phyloP scores from a whole-genome alignment of 2,888 invertebrate species.

The Actias luna region DNA sequence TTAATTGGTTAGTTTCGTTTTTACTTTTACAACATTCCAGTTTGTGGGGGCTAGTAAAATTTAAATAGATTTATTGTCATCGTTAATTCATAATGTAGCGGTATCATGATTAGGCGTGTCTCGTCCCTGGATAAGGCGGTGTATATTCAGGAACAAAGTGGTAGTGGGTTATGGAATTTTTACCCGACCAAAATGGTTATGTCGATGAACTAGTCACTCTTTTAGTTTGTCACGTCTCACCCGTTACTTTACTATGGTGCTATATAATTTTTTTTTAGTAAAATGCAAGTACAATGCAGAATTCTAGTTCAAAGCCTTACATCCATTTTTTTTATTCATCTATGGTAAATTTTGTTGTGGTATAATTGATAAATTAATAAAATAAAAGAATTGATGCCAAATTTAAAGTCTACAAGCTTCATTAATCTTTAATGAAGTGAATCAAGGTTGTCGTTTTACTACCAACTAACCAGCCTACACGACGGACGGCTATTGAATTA shows the following conservation, averaged over 20 bases:
- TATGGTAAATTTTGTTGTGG: not conserved
- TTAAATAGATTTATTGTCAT: too few relatives aligned
- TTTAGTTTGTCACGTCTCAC: not conserved
- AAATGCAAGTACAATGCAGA: too few relatives aligned
- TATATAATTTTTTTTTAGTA: too few relatives aligned
- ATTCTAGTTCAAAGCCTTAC: too few relatives aligned
- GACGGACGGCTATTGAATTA: conserved; percentile 4
- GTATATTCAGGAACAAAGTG: not conserved
- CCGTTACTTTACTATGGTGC: too few relatives aligned
- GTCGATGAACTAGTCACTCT: not conserved
- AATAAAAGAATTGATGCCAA: not conserved
- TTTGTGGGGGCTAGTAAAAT: not conserved
- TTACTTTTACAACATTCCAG: not conserved
- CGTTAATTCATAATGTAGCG: too few relatives aligned
- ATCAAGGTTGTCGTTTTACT: conserved; percentile 7
- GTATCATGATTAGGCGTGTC: not conserved
- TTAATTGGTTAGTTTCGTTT: too few relatives aligned
- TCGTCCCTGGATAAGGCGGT: not conserved
- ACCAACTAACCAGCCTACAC: conserved; percentile 4
- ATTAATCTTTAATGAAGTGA: not conserved
- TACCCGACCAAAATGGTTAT: not conserved
- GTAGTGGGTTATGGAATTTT: not conserved
- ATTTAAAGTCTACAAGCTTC: conserved; percentile 1
- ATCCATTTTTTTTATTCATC: not conserved
- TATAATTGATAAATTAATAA: not conserved